Evolutionary conservation across 2,888 invertebrate species (phyloP).

Genomic region (Pristionchus fissidentatus): DNA sequence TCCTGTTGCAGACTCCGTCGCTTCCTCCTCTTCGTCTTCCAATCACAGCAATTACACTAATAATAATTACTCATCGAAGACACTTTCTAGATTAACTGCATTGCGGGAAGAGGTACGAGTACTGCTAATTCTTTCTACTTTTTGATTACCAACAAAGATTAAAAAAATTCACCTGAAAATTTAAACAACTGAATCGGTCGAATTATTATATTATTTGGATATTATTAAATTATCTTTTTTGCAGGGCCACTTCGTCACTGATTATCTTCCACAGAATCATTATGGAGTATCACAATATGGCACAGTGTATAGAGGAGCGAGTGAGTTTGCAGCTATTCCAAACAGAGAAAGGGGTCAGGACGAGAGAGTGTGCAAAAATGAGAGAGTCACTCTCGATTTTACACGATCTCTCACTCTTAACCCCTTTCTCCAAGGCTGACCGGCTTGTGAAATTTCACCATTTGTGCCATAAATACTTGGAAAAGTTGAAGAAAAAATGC

Average conservation of each 20-base stretch:
- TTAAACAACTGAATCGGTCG: neutral
- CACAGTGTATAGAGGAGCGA: neutral
- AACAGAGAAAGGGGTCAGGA: too few relatives aligned
- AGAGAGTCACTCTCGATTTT: too few relatives aligned
- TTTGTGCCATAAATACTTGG: too few relatives aligned
- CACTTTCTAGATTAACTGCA: slow-evolving; percentile 1
- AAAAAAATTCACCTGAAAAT: neutral
- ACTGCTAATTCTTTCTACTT: neutral
- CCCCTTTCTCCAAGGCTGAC: too few relatives aligned
- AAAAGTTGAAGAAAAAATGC: too few relatives aligned
- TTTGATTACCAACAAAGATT: too few relatives aligned
- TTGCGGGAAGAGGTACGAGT: slow-evolving; percentile 41
- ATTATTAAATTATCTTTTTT: neutral
- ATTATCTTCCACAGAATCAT: neutral
- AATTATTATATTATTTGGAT: neutral
- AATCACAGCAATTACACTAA: slow-evolving; percentile 1
- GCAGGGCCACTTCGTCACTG: slow-evolving; percentile 18
- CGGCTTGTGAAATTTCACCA: too few relatives aligned
- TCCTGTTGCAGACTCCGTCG: neutral
- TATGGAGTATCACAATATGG: slow-evolving; percentile 11
- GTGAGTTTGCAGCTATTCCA: neutral
- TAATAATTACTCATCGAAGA: neutral
- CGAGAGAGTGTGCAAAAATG: too few relatives aligned
- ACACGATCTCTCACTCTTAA: too few relatives aligned
- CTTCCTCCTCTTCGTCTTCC: slow-evolving; percentile 25